Conservation (phyloP, 2,888 invertebrate species). For the Cryptophagus acutangulus region DNA sequence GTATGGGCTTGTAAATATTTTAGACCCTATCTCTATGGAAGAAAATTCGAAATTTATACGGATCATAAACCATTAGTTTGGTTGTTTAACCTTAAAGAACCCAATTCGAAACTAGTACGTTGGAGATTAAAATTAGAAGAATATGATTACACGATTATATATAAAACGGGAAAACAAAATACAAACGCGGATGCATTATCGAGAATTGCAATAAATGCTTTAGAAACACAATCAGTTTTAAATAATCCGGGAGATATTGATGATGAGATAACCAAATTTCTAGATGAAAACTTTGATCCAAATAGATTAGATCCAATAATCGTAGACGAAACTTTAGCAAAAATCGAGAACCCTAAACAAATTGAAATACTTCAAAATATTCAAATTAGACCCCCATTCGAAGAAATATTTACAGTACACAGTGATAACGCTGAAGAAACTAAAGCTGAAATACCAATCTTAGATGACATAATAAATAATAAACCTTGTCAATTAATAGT, state of each 20-base stretch:
- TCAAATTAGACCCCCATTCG: too few relatives aligned
- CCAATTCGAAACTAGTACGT: conserved; percentile 17
- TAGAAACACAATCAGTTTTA: neutral
- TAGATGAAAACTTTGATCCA: too few relatives aligned
- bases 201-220: conserved; percentile 6
- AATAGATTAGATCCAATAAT: too few relatives aligned
- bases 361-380: too few relatives aligned
- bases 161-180: conserved; percentile 17
- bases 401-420: too few relatives aligned
- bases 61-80: conserved; percentile 27
- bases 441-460: too few relatives aligned
- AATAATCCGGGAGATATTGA: neutral
- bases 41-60: conserved; percentile 32
- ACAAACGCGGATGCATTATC: conserved; percentile 17
- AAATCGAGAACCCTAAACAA: neutral
- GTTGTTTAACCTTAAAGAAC: conserved; percentile 22
- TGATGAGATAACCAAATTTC: neutral
- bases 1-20: conserved; percentile 16
- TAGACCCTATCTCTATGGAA: conserved; percentile 19
- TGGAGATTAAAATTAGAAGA: conserved; percentile 18
- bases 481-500: conserved; percentile 3
- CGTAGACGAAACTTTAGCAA: neutral
- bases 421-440: too few relatives aligned
- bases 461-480: conserved; percentile 5
- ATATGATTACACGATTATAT: conserved; percentile 14